A percentile compares a stretch with the other conserved stretches of the same genome.
Conservation (phyloP, 2,113 vertebrate genomes). For the Corydoras maculifer region DNA sequence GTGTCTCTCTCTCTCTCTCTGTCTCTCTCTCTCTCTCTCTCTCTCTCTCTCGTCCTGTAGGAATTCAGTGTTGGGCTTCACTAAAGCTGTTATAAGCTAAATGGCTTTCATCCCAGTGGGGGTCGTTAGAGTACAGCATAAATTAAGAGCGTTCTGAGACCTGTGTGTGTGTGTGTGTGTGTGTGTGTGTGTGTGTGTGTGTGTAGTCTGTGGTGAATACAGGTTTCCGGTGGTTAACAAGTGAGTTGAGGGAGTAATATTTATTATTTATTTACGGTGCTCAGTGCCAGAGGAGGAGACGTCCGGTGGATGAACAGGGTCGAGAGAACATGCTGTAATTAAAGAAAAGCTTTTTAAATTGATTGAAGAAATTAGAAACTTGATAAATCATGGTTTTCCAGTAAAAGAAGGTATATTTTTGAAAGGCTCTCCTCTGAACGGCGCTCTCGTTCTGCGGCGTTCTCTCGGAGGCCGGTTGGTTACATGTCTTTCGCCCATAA, state of each 20-base stretch:
- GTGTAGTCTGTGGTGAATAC: conserved; percentile 45
- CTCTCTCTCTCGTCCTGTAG: conserved; percentile 21
- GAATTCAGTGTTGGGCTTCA: conserved; percentile 19
- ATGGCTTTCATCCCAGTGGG: conserved; percentile 48
- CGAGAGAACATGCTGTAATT: no score
- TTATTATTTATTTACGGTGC: conserved; percentile 51
- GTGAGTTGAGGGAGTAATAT: conserved; percentile 38
- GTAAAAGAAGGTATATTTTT: no score
- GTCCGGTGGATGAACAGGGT: neutral
- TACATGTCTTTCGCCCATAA: conserved; percentile 52
- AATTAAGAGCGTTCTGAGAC: conserved; percentile 44
- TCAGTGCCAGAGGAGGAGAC: conserved; percentile 10
- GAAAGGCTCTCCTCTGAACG: neutral
- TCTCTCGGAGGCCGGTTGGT: conserved; percentile 39
- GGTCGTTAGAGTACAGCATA: conserved; percentile 50
- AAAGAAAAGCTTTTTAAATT: no score
- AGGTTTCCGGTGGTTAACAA: conserved; percentile 50
- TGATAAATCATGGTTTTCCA: no score
- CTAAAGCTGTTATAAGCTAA: conserved; percentile 36
- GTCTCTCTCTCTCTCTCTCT: neutral
- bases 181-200: conserved; percentile 26
- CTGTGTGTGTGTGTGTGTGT: neutral
- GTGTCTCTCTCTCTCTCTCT: no score
- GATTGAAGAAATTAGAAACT: no score
- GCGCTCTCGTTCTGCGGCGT: neutral